Base-by-base conservation (phyloP, 2,113 vertebrate genomes). In the Emydocephalus ijimae region DNA sequence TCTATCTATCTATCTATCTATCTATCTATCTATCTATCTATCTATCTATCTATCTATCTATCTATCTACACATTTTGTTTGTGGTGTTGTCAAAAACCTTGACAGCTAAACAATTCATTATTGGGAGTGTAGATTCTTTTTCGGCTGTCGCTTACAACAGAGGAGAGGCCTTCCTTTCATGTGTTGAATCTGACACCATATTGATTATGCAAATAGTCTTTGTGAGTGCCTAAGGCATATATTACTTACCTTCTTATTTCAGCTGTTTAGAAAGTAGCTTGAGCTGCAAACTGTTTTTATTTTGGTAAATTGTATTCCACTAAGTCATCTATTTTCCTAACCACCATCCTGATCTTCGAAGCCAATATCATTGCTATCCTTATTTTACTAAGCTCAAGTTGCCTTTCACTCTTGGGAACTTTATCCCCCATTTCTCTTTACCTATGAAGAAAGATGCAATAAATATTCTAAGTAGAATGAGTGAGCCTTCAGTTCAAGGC, bases 91-190 rank as follows among this genome's bases (percentile, higher is more conserved):
- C 97, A 96, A 96, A 97, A 96, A 91, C 95, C 92, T 94, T 97
- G 94, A 96, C 96, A 97, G 95, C 94, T 96, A 93, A 97, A 97
- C 95, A 97, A 95, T 96, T 97, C 90, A 94, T 97, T 94, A 97
- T 95, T 93, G 94, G 93, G 96, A 97, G 95, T 64, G 91, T 54
- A 95, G 94, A 91, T 95, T 95, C 90, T 89, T 94, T 81, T 97
- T 93, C 48, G 95, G 54, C 93, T 92, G 45, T 95, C 89, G 90
- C 88, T 92, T 92, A 93, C 94, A 94, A 96, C 92, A 92, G 74
- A 96, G 94, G 92, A 95, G 96, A 96, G 95, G 61, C 89, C 90
- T 95, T 93, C 87, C 43, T 96, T 97, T 96, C 94, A 93, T 89
- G 91, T 94, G 94, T 0, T 94, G 96, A 88, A 95, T 95, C 91